Base-by-base conservation (phyloP, 2,888 invertebrate genomes). In the Stenchaetothrips biformis region DNA sequence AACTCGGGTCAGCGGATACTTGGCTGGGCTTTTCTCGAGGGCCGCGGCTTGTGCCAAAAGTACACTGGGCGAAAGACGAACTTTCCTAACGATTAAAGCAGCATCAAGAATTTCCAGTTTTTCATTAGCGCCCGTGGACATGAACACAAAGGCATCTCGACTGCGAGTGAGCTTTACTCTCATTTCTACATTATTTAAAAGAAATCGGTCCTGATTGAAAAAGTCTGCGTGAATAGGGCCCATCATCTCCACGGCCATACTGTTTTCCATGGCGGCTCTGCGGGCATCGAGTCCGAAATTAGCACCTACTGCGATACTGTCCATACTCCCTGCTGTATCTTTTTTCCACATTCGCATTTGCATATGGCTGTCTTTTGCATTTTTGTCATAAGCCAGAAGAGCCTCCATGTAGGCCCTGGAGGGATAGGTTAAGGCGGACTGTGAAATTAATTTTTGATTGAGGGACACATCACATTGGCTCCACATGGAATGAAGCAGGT, bases 351-450 rank as follows among this genome's bases (percentile, higher is more conserved):
- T 59, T n/a, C 62, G 25, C 48, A 48, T 80, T 0, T 83, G 81
- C 2, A 84, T 82, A 79, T 84, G 83, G 9, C 82, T 82, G 11
- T 79, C 62, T 82, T 83, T 83, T 21, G 84, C 83, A 0, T 49
- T 77, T 0, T 47, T 18, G 0, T 82, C 82, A 78, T 83, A 84
- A 81, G 83, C 83, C 7, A 84, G 79, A 9, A 83, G 67, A 18
- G 82, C 83, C 81, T 84, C 84, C 27, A 84, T 83, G 79, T 84
- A 84, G 0, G 84, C 82, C 27, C 84, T 79, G 80, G 84, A 85
- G 0, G 83, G 81, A 48, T 84, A 85, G 9, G 83, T 82, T 77
- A 83, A 83, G 77, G 83, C 83, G 27, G 83, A 81, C 2, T 84
- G 82, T 0, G 83, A 84, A 13, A 84, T 82, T 8, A 84, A 67